These are phyloP conservation scores for Rotaria socialis DNA, from an alignment of 2,888 invertebrate genomes.

Conservation along the genomic window DNA sequence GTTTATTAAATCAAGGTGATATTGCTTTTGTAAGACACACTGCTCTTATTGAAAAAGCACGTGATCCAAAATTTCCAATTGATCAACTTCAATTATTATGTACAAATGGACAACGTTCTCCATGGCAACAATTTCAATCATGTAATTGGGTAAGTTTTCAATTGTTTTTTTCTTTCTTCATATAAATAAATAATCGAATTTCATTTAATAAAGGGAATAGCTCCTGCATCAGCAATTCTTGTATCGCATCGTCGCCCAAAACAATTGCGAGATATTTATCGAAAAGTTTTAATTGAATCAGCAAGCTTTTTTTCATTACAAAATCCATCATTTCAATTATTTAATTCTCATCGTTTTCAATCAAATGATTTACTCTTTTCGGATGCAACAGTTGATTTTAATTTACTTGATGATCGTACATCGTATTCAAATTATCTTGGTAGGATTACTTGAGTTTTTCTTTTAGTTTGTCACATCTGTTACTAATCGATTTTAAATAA, in stretches of 20 bases:
- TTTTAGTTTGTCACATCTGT: not conserved
- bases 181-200: not conserved
- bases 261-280: conserved; percentile 26
- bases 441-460: not conserved
- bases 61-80: conserved; percentile 15
- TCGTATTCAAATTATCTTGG: conserved; percentile 43
- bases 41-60: conserved; percentile 49
- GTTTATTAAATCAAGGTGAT: conserved; percentile 75
- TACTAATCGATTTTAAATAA: no score
- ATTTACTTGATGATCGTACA: conserved; percentile 39
- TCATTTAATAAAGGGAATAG: not conserved
- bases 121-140: conserved; percentile 24
- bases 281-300: not conserved
- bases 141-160: conserved; percentile 15
- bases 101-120: conserved; percentile 7
- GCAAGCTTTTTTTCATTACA: not conserved
- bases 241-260: conserved; percentile 33
- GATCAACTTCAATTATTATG: conserved; percentile 36
- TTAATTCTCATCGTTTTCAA: conserved; percentile 40
- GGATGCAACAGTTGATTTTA: conserved; percentile 41
- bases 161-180: no score
- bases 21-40: conserved; percentile 72
- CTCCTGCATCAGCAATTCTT: not conserved
- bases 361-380: conserved; percentile 42
- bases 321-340: conserved; percentile 36